These are phyloP conservation scores for Camptogramma bilineatum DNA, from an alignment of 2,888 invertebrate species.

Conservation along the genomic window DNA sequence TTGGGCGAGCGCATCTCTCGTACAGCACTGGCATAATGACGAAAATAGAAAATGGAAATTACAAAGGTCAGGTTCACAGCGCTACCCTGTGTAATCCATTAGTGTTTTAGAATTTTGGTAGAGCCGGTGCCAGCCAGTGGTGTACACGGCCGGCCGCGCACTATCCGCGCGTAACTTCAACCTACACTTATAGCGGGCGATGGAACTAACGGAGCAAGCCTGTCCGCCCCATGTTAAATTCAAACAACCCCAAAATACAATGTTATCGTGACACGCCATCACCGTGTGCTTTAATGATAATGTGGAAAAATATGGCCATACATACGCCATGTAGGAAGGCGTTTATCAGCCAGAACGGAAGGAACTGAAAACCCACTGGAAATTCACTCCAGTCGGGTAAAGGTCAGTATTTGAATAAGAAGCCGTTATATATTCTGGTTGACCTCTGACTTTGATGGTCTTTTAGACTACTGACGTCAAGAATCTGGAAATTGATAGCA, in stretches of 20 bases:
- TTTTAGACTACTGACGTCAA: conserved; percentile 24
- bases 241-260: conserved; percentile 71
- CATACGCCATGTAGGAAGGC: conserved; percentile 46
- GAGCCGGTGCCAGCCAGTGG: conserved; percentile 74
- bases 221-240: conserved; percentile 75
- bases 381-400: conserved; percentile 45
- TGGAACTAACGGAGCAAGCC: conserved; percentile 61
- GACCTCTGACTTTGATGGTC: conserved; percentile 47
- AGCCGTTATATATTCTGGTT: conserved; percentile 39
- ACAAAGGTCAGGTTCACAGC: conserved; percentile 70
- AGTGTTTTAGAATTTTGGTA: conserved; percentile 52
- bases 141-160: conserved; percentile 78
- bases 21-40: conserved; percentile 73
- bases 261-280: conserved; percentile 59
- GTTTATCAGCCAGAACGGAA: conserved; percentile 46
- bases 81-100: conserved; percentile 69
- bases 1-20: conserved; percentile 70
- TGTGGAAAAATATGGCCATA: conserved; percentile 53
- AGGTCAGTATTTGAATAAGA: conserved; percentile 55
- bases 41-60: conserved; percentile 48
- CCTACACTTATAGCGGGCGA: conserved; percentile 73
- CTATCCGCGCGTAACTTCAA: conserved; percentile 71
- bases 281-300: conserved; percentile 63
- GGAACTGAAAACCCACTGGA: conserved; percentile 39
- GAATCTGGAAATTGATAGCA: conserved; percentile 23